These are phyloP conservation scores for Orientallactaga sibirica DNA, from an alignment of 2,797 vertebrate species.

Conservation along the genomic window DNA sequence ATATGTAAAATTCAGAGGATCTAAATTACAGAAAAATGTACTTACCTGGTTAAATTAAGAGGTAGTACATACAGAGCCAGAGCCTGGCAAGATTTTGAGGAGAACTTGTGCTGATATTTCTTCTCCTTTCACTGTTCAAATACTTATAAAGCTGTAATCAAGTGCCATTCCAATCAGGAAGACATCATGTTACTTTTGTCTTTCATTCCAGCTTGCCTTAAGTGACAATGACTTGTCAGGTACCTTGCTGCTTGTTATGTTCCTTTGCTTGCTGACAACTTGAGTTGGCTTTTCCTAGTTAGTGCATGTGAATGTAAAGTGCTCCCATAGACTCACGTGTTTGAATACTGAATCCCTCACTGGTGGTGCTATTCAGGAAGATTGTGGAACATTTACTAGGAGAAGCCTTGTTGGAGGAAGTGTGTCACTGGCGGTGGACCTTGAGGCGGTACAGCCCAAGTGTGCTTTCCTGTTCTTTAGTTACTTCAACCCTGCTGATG, in stretches of 20 bases:
- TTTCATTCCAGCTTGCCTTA: not conserved
- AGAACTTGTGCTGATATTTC: conserved; percentile 53
- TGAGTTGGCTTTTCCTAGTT: conserved; percentile 47
- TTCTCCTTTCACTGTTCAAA: conserved; percentile 57
- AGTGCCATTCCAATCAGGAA: conserved; percentile 12
- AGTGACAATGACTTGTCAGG: conserved; percentile 36
- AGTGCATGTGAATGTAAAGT: not conserved
- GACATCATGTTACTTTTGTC: conserved; percentile 10
- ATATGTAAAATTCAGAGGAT: conserved; percentile 42
- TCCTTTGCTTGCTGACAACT: conserved; percentile 57
- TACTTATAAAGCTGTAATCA: conserved; percentile 64
- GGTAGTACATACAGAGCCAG: not conserved
- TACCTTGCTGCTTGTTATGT: conserved; percentile 17
- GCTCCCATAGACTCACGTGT: no score
- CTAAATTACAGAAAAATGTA: conserved; percentile 52
- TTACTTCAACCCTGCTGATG: no score
- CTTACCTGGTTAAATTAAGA: conserved; percentile 59
- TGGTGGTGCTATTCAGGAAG: no score
- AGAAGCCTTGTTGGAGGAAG: no score
- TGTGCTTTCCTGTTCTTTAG: no score
- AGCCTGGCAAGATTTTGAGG: conserved; percentile 61
- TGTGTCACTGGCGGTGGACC: no score
- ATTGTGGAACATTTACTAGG: no score
- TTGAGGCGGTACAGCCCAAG: no score
- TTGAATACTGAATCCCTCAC: no score